phyloP scores from a whole-genome alignment of 2,888 invertebrate genomes.

The Dorcus hopei region DNA sequence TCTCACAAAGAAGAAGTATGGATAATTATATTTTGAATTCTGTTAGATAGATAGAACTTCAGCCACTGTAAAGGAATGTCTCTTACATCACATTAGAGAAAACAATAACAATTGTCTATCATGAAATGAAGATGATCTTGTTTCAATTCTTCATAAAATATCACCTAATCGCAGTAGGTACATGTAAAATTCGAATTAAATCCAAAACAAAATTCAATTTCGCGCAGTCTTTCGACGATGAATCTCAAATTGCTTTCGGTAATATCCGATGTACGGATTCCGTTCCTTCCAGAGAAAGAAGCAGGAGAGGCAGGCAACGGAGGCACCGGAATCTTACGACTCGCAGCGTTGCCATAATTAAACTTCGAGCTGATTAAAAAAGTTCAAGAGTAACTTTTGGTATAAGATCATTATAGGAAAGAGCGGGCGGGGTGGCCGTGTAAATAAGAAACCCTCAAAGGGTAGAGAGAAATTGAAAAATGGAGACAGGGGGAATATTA shows the following conservation, averaged over 20 bases:
- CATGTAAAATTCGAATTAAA: too few relatives aligned
- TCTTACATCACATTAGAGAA: too few relatives aligned
- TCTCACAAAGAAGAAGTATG: too few relatives aligned
- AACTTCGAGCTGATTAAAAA: constrained; percentile 41
- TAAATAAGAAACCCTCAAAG: constrained; percentile 39
- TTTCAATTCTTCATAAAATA: too few relatives aligned
- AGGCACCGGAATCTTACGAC: constrained; percentile 14
- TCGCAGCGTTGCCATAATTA: constrained; percentile 38
- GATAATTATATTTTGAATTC: too few relatives aligned
- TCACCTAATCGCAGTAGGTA: too few relatives aligned
- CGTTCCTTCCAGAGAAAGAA: constrained; percentile 13
- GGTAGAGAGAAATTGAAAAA: constrained; percentile 38
- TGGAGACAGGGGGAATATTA: constrained; percentile 35
- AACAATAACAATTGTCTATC: too few relatives aligned
- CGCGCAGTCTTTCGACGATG: not conserved
- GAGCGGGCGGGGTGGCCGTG: constrained; percentile 29
- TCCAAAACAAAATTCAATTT: too few relatives aligned
- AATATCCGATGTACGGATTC: constrained; percentile 21
- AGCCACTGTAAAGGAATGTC: too few relatives aligned
- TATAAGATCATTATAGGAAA: constrained; percentile 39
- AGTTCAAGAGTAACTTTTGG: constrained; percentile 39
- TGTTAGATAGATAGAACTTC: too few relatives aligned
- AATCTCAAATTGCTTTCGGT: not conserved
- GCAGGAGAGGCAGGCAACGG: constrained; percentile 18
- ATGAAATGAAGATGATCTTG: too few relatives aligned